phyloP scores from a whole-genome alignment of 2,113 vertebrate species.

The Circaetus gallicus region DNA sequence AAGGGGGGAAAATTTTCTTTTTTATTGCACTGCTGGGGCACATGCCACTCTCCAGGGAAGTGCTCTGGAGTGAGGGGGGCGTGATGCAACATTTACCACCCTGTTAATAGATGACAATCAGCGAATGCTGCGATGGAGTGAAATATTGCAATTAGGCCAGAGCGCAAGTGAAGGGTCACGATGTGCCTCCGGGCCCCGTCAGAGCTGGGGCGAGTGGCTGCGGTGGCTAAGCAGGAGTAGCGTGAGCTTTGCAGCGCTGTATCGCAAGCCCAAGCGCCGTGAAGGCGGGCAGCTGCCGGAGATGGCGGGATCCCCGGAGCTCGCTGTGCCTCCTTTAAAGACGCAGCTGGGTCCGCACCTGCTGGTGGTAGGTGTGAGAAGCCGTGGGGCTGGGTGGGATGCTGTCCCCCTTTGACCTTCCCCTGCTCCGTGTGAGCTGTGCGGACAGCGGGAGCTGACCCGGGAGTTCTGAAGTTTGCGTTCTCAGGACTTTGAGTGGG shows the following conservation, averaged over 20 bases:
- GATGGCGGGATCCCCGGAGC: accelerated
- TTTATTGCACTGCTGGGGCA: slow-evolving; percentile 29
- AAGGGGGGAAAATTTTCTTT: not conserved
- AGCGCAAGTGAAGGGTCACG: not conserved
- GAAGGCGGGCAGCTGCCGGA: not conserved
- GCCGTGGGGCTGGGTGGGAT: not conserved
- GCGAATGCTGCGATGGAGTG: not conserved
- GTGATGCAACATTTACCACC: not conserved
- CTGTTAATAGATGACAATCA: not conserved
- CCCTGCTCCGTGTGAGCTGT: not conserved
- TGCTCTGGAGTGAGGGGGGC: not conserved
- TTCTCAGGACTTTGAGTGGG: not conserved
- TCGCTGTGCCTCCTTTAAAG: accelerated
- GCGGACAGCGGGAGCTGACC: accelerated
- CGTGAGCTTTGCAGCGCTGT: accelerated
- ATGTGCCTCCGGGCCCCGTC: not conserved
- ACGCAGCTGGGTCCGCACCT: not conserved
- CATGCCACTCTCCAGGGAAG: not conserved
- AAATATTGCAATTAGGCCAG: not conserved
- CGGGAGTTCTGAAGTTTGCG: not conserved
- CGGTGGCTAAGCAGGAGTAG: not conserved
- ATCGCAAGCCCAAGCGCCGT: accelerated
- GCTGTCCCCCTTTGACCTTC: not conserved
- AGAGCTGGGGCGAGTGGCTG: not conserved
- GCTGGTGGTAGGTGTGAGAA: not conserved